Evolutionary conservation across 2,888 invertebrate genomes (phyloP).

Genomic region (Dinocampus coccinellae): DNA sequence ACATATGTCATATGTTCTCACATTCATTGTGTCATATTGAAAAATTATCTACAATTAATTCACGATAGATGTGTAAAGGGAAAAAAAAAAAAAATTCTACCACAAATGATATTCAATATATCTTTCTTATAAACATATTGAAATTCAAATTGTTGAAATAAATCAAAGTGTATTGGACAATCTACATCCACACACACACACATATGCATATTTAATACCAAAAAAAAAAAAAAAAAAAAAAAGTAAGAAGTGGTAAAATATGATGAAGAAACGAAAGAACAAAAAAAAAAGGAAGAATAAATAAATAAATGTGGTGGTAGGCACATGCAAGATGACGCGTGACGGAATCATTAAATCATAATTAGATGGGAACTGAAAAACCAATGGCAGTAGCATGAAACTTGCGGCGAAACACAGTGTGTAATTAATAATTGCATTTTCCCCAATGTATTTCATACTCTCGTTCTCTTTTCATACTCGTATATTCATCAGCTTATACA

Average conservation of each 20-base stretch:
- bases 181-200: too few species aligned
- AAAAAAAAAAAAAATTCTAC: not conserved
- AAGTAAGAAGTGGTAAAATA: slow-evolving; percentile 29
- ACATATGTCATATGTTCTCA: not conserved
- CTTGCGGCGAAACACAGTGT: slow-evolving; percentile 41
- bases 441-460: slow-evolving; percentile 21
- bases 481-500: not conserved
- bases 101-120: not conserved
- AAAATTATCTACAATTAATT: not conserved
- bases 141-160: slow-evolving; percentile 20
- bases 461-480: not conserved
- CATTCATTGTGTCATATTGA: not conserved
- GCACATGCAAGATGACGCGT: slow-evolving; percentile 44
- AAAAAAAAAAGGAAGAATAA: too few species aligned
- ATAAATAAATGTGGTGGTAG: slow-evolving; percentile 35
- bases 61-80: too few species aligned
- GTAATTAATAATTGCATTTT: slow-evolving; percentile 53
- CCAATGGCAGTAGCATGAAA: slow-evolving; percentile 48
- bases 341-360: slow-evolving; percentile 56
- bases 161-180: slow-evolving; percentile 27
- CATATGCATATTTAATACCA: slow-evolving; percentile 2
- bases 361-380: slow-evolving; percentile 45
- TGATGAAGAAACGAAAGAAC: slow-evolving; percentile 25
- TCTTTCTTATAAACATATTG: not conserved
- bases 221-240: too few species aligned